phyloP scores from a whole-genome alignment of 2,113 vertebrate species.

The Xiphorhynchus elegans region DNA sequence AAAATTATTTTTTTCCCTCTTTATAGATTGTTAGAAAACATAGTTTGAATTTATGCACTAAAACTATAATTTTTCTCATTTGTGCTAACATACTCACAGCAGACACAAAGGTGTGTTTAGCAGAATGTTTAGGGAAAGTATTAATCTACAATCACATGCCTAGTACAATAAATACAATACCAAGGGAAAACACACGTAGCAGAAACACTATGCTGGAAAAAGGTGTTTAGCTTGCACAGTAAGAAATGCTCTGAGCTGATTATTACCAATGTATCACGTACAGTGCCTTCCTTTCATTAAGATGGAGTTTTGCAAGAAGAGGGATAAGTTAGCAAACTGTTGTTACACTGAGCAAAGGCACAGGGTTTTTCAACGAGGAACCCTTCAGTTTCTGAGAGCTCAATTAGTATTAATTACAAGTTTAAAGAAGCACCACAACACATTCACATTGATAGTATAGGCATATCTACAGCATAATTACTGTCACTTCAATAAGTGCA shows the following conservation, averaged over 20 bases:
- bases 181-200: background rate
- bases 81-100: background rate
- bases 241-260: background rate
- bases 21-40: background rate
- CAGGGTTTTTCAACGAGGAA: background rate
- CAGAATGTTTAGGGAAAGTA: background rate
- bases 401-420: slow-evolving; percentile 62
- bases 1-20: background rate
- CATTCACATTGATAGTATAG: slow-evolving; percentile 34
- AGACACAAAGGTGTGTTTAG: background rate
- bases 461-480: slow-evolving; percentile 49
- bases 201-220: background rate
- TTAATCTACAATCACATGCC: background rate
- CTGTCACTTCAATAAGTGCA: slow-evolving; percentile 31
- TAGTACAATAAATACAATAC: background rate
- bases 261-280: background rate
- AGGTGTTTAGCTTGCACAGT: background rate
- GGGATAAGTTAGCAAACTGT: background rate
- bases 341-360: background rate
- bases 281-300: background rate
- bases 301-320: background rate
- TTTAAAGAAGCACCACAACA: slow-evolving; percentile 41
- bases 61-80: background rate
- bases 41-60: background rate
- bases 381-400: background rate